phyloP scores from a whole-genome alignment of 2,888 invertebrate species.

The Lordiphosa fenestrarum region DNA sequence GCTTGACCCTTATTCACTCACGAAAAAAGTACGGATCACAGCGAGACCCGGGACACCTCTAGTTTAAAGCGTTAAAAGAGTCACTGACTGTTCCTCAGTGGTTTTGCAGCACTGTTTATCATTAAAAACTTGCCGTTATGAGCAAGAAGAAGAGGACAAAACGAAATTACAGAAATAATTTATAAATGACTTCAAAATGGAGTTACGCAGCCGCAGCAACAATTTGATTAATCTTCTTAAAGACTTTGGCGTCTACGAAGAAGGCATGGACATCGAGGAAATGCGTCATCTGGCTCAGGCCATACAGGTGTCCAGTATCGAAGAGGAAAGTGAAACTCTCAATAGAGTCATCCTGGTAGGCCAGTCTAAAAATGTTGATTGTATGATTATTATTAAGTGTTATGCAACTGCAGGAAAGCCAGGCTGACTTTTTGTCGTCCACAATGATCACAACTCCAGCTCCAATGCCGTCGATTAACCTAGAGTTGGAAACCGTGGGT shows the following conservation, averaged over 20 bases:
- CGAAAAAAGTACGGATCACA: no score
- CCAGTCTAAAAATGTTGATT: no score
- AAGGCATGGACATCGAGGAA: constrained; percentile 63
- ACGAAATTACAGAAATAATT: background rate
- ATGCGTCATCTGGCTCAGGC: constrained; percentile 62
- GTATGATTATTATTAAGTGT: no score
- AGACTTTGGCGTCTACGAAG: constrained; percentile 64
- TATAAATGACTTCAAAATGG: constrained; percentile 20
- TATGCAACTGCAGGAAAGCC: no score
- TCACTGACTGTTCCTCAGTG: no score
- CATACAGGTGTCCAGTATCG: constrained; percentile 35
- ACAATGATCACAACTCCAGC: background rate
- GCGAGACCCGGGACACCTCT: no score
- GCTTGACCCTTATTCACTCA: no score
- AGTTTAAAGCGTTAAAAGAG: no score
- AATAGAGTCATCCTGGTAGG: no score
- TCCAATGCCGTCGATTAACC: background rate
- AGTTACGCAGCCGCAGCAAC: constrained; percentile 21
- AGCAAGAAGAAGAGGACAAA: background rate
- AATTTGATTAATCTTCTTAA: constrained; percentile 18
- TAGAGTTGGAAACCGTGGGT: no score
- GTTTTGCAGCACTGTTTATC: no score
- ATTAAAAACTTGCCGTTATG: constrained; percentile 3
- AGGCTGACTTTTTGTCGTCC: no score
- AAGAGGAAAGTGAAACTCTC: constrained; percentile 6